phyloP scores from a whole-genome alignment of 2,113 vertebrate species.

The Dendropsophus ebraccatus region DNA sequence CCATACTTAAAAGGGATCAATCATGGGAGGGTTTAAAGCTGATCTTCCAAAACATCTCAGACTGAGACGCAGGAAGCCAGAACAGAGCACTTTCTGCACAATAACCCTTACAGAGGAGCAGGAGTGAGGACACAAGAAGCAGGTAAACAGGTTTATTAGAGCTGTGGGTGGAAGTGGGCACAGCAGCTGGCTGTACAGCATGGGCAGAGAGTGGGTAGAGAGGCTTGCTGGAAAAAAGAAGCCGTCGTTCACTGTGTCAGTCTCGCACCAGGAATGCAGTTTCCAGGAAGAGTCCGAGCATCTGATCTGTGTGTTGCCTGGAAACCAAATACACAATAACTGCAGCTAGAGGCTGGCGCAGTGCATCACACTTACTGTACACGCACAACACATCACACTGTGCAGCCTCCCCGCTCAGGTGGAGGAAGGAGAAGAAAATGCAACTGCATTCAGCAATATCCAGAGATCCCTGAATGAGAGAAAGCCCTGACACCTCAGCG shows the following conservation, averaged over 20 bases:
- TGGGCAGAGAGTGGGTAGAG: conserved; percentile 25
- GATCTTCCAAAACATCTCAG: too few relatives aligned
- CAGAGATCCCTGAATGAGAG: background rate
- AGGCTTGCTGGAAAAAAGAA: background rate
- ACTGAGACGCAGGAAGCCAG: too few relatives aligned
- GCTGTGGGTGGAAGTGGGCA: conserved; percentile 5
- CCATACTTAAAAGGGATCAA: too few relatives aligned
- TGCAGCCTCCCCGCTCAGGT: too few relatives aligned
- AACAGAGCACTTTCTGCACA: background rate
- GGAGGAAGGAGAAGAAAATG: background rate
- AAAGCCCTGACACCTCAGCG: background rate
- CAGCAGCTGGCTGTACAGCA: conserved; percentile 26
- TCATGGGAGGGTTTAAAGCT: too few relatives aligned
- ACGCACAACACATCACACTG: background rate
- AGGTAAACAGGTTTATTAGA: background rate
- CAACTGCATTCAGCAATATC: background rate
- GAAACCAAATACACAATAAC: conserved; percentile 51
- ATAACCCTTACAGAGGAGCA: background rate
- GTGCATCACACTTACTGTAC: conserved; percentile 5
- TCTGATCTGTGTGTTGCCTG: conserved; percentile 50
- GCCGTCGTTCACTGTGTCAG: conserved; percentile 15
- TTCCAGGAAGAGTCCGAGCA: conserved; percentile 52
- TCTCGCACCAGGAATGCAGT: conserved; percentile 44
- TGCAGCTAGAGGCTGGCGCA: conserved; percentile 23
- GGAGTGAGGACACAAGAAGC: background rate